Conservation (phyloP, 2,888 invertebrate genomes). For the Diploptera punctata region DNA sequence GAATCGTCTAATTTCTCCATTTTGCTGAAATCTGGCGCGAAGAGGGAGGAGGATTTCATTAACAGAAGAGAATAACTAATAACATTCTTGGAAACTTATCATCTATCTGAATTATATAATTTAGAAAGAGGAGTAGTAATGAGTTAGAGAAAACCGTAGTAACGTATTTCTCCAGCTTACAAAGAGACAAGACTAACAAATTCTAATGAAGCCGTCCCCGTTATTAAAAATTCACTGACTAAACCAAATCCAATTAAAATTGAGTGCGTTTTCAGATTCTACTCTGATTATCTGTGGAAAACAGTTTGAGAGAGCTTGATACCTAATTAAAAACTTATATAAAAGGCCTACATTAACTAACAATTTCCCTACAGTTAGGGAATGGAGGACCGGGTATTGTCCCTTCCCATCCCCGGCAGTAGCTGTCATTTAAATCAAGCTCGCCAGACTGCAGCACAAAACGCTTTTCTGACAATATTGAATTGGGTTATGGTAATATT, state of each 20-base stretch:
- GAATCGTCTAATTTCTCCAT: not conserved
- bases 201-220: conserved; percentile 22
- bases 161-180: conserved; percentile 7
- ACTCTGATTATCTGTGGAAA: conserved; percentile 36
- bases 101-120: not conserved
- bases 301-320: conserved; percentile 12
- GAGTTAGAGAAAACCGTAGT: not conserved
- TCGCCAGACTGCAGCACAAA: not conserved
- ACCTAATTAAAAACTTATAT: conserved; percentile 37
- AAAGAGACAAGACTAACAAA: conserved; percentile 12
- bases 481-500: conserved; percentile 34
- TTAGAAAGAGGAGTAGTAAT: not conserved
- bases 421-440: conserved; percentile 13
- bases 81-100: conserved; percentile 22
- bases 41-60: conserved; percentile 16
- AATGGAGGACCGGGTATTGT: not conserved
- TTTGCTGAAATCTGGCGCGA: not conserved
- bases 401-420: not conserved
- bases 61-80: conserved; percentile 23
- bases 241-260: conserved; percentile 61
- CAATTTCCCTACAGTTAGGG: conserved; percentile 3
- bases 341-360: conserved; percentile 11
- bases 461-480: conserved; percentile 30
- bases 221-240: conserved; percentile 31
- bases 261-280: conserved; percentile 58